Conservation (phyloP, 2,113 vertebrate species). For the Bombycilla garrulus region DNA sequence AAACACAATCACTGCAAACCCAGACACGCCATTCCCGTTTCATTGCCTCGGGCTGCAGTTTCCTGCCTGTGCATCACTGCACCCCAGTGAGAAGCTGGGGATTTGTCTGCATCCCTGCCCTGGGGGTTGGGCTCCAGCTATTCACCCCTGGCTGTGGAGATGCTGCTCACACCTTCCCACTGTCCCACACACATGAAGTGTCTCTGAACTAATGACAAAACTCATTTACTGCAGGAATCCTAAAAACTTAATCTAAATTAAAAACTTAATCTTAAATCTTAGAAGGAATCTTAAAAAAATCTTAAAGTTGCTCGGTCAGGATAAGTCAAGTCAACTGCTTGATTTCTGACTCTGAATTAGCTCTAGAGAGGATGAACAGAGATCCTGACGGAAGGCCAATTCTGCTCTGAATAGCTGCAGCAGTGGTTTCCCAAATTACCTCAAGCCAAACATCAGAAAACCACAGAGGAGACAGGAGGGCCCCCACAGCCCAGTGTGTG, state of each 20-base stretch:
- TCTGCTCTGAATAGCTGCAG: background rate
- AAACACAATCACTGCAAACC: background rate
- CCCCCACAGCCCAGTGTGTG: background rate
- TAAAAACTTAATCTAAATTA: background rate
- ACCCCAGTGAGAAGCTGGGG: background rate
- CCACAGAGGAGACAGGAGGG: background rate
- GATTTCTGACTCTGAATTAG: background rate
- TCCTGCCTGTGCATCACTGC: background rate
- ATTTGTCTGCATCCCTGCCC: background rate
- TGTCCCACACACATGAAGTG: fast-evolving
- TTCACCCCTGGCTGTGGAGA: background rate
- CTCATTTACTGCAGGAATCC: background rate
- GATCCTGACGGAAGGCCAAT: background rate
- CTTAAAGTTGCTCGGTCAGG: background rate
- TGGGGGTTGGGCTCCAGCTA: background rate
- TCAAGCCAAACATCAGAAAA: background rate
- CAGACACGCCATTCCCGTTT: background rate
- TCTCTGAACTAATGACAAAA: background rate
- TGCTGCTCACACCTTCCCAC: background rate
- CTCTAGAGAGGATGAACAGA: background rate
- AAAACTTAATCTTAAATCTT: no score
- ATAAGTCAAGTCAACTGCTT: background rate
- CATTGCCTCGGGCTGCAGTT: background rate
- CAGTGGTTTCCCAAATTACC: background rate
- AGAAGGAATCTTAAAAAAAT: no score